A percentile compares a stretch with the other conserved stretches of the same genome.
These are phyloP conservation scores for Hyphantria cunea DNA, from an alignment of 1,140 invertebrate genomes.

Conservation along the genomic window DNA sequence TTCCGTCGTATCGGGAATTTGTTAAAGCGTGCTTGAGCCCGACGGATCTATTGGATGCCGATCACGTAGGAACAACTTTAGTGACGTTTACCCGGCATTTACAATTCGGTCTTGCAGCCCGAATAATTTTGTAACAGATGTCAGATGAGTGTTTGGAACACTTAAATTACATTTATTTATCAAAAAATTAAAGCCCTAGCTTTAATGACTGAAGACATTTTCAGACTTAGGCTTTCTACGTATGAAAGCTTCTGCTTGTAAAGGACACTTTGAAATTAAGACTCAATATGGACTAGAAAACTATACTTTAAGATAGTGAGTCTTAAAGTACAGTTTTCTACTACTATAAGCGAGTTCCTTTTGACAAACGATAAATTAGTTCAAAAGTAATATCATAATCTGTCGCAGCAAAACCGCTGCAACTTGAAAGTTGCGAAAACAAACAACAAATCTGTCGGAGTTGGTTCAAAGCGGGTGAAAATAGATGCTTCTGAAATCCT, in stretches of 20 bases:
- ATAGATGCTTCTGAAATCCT: conserved; percentile 71
- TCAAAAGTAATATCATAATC: conserved; percentile 35
- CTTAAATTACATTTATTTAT: background rate
- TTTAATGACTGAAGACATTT: too few relatives aligned
- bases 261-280: too few relatives aligned
- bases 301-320: too few relatives aligned
- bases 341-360: conserved; percentile 3
- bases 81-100: conserved; percentile 58
- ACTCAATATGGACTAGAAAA: too few relatives aligned
- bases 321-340: conserved; percentile 9
- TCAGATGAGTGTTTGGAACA: conserved; percentile 6
- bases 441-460: conserved; percentile 61
- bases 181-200: too few relatives aligned
- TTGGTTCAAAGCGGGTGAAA: conserved; percentile 67
- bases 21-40: conserved; percentile 42
- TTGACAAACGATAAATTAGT: conserved; percentile 7
- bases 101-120: conserved; percentile 26
- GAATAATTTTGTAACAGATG: conserved; percentile 28
- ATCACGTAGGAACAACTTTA: conserved; percentile 54
- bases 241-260: too few relatives aligned
- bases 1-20: conserved; percentile 45
- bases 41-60: conserved; percentile 42
- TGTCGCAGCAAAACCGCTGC: conserved; percentile 48
- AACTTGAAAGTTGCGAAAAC: conserved; percentile 69
- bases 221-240: too few relatives aligned